Evolutionary conservation across 2,888 invertebrate species (phyloP), one percentile per base, ranked within the genome.

Genomic region (Spatulosminthurus flaviceps): DNA sequence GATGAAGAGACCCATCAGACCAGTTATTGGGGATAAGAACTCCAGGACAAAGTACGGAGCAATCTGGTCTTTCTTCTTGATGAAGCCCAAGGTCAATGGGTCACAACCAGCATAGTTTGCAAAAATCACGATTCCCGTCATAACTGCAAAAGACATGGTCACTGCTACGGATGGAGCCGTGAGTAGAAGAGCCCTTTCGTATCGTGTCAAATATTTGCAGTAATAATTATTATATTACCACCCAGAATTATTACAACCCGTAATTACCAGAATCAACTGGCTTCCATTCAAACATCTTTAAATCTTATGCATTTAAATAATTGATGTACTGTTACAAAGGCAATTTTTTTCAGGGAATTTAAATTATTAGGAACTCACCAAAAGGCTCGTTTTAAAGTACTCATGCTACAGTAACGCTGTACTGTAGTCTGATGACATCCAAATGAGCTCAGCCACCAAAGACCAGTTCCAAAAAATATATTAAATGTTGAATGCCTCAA

Each of bases 1-100:
- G 0, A 89, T 88, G 83, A 89, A 89, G 24, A 89, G 85, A 0
- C 89, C 89, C n/a, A 89, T 88, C 4, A 89, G 83, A 16, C 89
- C 89, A 16, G 86, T 86, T 24, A 87, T 84, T 43, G 87, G 83
- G 5, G 87, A 86, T 66, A 89, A 83, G 29, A 87, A 86, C 80
- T 89, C 88, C 86, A 89, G 87, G 19, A 89, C 89, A 85, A 88
- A 89, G 79, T 88, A 86, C 0, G 89, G 89, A 60, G 85, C 83
- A 64, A 86, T 85, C 71, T 85, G 84, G 77, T 86, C 86, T 60
- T 82, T 82, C 22, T 81, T 82, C 13, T 79, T 79, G 79, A 86
- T 86, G 43, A 86, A 82, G 0, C 86, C 86, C 9, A 85, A 77
- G 13, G 85, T 81, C 67, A 88, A 83, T 0, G 88, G 88, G 80